phyloP scores from a whole-genome alignment of 2,888 invertebrate species.

The Halictus quadricinctus region DNA sequence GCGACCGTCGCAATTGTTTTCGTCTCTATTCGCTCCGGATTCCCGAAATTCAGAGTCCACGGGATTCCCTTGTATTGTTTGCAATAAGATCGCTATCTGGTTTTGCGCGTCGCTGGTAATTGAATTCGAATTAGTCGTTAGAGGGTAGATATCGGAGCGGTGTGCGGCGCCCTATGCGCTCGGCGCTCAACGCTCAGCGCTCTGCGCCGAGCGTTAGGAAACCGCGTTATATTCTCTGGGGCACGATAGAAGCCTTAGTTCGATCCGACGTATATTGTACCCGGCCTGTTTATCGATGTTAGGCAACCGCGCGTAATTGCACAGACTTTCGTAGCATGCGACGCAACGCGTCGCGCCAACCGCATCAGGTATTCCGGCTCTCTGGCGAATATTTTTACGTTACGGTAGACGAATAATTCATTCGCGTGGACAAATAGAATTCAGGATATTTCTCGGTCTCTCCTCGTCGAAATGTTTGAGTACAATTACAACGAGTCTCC shows the following conservation, averaged over 20 bases:
- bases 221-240: slow-evolving; percentile 60
- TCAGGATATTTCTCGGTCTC: not conserved
- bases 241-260: slow-evolving; percentile 42
- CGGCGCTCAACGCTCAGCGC: too few species aligned
- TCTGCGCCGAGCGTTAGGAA: slow-evolving; percentile 56
- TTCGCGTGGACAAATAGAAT: not conserved
- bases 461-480: not conserved
- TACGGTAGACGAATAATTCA: not conserved
- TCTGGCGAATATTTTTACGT: not conserved
- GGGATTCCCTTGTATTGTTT: not conserved
- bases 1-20: not conserved
- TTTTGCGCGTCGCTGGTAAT: slow-evolving; percentile 44
- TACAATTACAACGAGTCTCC: not conserved
- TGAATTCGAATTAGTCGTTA: slow-evolving; percentile 65
- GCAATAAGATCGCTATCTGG: slow-evolving; percentile 21
- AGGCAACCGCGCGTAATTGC: slow-evolving; percentile 53
- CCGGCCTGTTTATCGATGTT: slow-evolving; percentile 44
- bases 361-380: not conserved
- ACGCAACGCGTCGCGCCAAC: not conserved
- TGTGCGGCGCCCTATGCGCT: not conserved
- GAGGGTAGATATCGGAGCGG: slow-evolving; percentile 31
- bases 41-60: slow-evolving; percentile 21
- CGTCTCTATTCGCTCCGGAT: not conserved
- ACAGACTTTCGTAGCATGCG: slow-evolving; percentile 26
- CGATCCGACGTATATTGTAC: slow-evolving; percentile 39